Percentiles rank a stretch among this genome's conserved stretches.
These are phyloP conservation scores for Mustela nigripes DNA, from an alignment of 2,113 vertebrate genomes.

Conservation along the genomic window DNA sequence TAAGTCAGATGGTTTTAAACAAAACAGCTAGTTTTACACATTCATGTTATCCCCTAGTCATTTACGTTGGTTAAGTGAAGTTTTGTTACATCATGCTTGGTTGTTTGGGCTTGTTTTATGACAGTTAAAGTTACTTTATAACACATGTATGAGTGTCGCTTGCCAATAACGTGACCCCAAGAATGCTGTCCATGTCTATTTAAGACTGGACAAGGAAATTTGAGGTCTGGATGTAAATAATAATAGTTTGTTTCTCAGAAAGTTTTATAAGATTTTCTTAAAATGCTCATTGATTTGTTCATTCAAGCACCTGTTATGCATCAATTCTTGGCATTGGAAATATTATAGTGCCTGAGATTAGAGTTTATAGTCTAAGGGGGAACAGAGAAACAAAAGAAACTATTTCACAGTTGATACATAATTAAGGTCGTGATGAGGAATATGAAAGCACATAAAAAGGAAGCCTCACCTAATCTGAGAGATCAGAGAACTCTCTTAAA, in stretches of 20 bases:
- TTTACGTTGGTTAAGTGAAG: not conserved
- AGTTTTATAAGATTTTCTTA: not conserved
- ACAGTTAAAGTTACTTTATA: not conserved
- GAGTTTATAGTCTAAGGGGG: not conserved
- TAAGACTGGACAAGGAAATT: not conserved
- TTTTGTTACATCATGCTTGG: not conserved
- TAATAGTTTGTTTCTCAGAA: not conserved
- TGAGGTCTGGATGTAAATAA: not conserved
- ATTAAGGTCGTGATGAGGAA: not conserved
- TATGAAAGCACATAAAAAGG: not conserved
- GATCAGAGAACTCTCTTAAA: not conserved
- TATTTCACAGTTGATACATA: not conserved
- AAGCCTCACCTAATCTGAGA: not conserved
- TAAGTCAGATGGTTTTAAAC: not conserved
- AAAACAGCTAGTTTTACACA: not conserved
- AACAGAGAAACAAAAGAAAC: not conserved
- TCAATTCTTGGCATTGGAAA: not conserved
- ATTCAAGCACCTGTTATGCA: not conserved
- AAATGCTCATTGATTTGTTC: not conserved
- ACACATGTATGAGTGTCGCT: not conserved
- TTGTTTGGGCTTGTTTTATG: not conserved
- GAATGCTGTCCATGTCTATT: not conserved
- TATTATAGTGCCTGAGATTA: not conserved
- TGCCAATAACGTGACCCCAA: not conserved
- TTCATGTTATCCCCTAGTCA: not conserved